A percentile compares a stretch with the other conserved stretches of the same genome.
Evolutionary conservation across 2,797 vertebrate genomes (phyloP).

Genomic region (Characodon lateralis): DNA sequence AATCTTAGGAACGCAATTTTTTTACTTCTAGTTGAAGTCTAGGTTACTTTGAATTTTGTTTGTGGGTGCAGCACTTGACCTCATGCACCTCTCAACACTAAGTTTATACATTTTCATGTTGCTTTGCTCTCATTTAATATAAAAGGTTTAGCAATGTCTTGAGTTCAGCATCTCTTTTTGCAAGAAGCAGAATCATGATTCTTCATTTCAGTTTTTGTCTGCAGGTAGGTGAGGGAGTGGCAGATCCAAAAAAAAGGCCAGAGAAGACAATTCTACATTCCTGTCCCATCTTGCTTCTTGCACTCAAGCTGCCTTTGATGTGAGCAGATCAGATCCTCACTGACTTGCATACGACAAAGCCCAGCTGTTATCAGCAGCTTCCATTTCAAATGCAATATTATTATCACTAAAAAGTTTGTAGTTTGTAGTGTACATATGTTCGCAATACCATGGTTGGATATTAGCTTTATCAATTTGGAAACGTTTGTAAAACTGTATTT

Average conservation of each 20-base stretch:
- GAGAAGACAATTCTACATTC: conserved; percentile 62
- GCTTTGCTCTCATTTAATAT: not conserved
- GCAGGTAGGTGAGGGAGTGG: conserved; percentile 56
- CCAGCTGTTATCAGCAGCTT: conserved; percentile 32
- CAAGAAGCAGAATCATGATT: conserved; percentile 10
- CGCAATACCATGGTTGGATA: not conserved
- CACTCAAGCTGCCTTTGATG: conserved; percentile 31
- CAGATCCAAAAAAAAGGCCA: conserved; percentile 43
- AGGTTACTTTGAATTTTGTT: not conserved
- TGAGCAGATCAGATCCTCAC: conserved; percentile 23
- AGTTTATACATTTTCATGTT: not conserved
- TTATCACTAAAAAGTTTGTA: conserved; percentile 21
- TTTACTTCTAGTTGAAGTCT: not conserved
- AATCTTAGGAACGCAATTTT: not conserved
- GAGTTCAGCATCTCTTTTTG: not conserved
- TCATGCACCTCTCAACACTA: not conserved
- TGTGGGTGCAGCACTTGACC: not conserved
- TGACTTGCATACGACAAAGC: conserved; percentile 25
- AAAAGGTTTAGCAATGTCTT: not conserved
- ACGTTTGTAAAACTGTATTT: too few species aligned
- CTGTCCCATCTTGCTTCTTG: conserved; percentile 71
- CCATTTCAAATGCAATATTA: conserved; percentile 4
- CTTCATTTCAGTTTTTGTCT: conserved; percentile 30
- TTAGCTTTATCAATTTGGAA: not conserved
- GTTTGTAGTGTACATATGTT: not conserved